phyloP scores from a whole-genome alignment of 2,113 vertebrate genomes.

The Salvelinus alpinus region DNA sequence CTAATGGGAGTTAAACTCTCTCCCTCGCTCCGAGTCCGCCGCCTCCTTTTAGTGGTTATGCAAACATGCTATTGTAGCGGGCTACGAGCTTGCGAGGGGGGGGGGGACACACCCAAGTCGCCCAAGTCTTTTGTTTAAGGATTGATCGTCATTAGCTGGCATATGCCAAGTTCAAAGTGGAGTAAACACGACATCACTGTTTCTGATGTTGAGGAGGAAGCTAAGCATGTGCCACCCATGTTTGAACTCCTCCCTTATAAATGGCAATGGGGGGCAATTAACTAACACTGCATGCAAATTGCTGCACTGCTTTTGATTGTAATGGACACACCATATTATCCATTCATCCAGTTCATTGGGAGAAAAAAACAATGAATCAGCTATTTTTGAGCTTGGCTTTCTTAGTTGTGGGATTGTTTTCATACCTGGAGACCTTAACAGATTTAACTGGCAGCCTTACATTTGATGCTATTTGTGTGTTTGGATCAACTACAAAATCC shows the following conservation, averaged over 20 bases:
- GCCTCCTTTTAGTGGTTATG: constrained; percentile 25
- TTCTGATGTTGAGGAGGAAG: constrained; percentile 31
- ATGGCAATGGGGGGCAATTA: too few species aligned
- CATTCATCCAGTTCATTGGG: too few species aligned
- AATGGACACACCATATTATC: background rate
- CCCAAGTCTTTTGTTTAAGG: constrained; percentile 55
- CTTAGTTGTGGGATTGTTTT: too few species aligned
- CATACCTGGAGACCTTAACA: too few species aligned
- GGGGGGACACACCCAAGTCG: background rate
- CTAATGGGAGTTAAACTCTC: constrained; percentile 63
- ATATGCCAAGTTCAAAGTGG: constrained; percentile 57
- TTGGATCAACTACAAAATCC: too few species aligned
- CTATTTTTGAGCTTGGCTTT: too few species aligned
- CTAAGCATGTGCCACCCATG: constrained; percentile 10
- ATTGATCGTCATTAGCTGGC: constrained; percentile 43
- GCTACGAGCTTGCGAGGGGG: background rate
- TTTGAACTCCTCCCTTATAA: background rate
- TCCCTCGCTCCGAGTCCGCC: constrained; percentile 5
- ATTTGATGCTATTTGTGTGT: too few species aligned
- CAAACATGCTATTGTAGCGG: constrained; percentile 44
- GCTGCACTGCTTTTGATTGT: constrained; percentile 1
- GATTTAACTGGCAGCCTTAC: too few species aligned
- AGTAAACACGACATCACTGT: constrained; percentile 33
- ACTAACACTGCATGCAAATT: background rate
- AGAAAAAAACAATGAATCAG: too few species aligned